Evolutionary conservation across 2,113 vertebrate genomes (phyloP).

Genomic region (Aleadryas rufinucha): DNA sequence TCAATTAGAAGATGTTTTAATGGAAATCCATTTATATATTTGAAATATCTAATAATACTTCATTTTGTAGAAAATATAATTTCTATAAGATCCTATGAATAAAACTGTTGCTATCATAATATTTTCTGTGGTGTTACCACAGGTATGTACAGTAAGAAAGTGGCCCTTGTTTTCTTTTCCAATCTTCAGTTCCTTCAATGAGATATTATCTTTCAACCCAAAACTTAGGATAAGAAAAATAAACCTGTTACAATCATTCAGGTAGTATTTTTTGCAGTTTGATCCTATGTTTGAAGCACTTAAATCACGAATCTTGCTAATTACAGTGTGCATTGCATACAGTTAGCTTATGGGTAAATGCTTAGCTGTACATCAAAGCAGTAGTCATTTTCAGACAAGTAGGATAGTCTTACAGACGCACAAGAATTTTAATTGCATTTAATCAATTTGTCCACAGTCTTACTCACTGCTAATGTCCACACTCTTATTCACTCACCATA

Average conservation of each 20-base stretch:
- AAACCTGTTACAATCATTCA: neutral
- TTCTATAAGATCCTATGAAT: neutral
- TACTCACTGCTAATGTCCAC: neutral
- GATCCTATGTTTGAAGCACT: neutral
- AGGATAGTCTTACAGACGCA: neutral
- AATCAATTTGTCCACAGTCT: slow-evolving; percentile 1
- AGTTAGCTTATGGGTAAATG: neutral
- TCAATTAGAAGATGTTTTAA: neutral
- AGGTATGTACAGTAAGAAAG: neutral
- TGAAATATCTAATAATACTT: neutral
- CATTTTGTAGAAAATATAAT: neutral
- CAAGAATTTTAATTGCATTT: slow-evolving; percentile 22
- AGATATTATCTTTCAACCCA: neutral
- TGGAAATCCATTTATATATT: neutral
- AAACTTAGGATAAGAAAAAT: neutral
- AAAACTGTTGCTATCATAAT: neutral
- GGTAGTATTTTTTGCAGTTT: neutral
- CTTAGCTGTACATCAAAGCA: neutral
- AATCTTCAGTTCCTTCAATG: neutral
- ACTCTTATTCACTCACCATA: neutral
- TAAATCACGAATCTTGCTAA: neutral
- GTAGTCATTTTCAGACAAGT: neutral
- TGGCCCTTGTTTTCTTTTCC: neutral
- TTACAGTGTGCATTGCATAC: neutral
- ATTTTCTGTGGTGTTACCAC: neutral